Conservation (phyloP, 2,888 invertebrate species). For the Isotomurus palustris region DNA sequence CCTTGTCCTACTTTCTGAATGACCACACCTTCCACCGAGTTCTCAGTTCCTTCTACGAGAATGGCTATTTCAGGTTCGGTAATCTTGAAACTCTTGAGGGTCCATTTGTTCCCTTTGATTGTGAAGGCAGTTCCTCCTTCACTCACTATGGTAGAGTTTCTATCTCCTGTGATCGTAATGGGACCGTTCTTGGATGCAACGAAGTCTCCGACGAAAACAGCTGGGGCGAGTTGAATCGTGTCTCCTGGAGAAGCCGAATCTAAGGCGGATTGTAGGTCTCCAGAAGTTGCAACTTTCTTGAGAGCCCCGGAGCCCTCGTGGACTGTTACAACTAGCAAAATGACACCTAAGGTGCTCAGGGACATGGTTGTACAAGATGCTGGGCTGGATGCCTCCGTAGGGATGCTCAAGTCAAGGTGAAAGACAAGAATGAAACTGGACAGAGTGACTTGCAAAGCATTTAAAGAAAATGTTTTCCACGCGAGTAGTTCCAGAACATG, state of each 20-base stretch:
- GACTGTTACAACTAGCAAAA: background rate
- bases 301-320: slow-evolving; percentile 10
- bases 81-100: slow-evolving; percentile 40
- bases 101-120: slow-evolving; percentile 39
- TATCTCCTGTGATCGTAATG: slow-evolving; percentile 39
- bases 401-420: too few relatives aligned
- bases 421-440: background rate
- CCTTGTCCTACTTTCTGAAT: slow-evolving; percentile 32
- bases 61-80: slow-evolving; percentile 37
- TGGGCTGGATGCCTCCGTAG: too few relatives aligned
- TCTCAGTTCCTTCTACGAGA: slow-evolving; percentile 36
- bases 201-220: slow-evolving; percentile 38
- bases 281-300: slow-evolving; percentile 26
- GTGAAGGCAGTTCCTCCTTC: slow-evolving; percentile 39
- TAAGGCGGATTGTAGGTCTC: slow-evolving; percentile 37
- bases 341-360: background rate
- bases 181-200: slow-evolving; percentile 33
- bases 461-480: background rate
- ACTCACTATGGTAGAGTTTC: slow-evolving; percentile 39
- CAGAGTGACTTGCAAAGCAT: background rate
- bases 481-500: background rate
- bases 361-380: background rate
- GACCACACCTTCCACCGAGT: slow-evolving; percentile 32
- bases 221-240: slow-evolving; percentile 39
- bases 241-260: slow-evolving; percentile 39